Base-by-base conservation (phyloP, 2,113 vertebrate species). In the Coptodon rendalli region DNA sequence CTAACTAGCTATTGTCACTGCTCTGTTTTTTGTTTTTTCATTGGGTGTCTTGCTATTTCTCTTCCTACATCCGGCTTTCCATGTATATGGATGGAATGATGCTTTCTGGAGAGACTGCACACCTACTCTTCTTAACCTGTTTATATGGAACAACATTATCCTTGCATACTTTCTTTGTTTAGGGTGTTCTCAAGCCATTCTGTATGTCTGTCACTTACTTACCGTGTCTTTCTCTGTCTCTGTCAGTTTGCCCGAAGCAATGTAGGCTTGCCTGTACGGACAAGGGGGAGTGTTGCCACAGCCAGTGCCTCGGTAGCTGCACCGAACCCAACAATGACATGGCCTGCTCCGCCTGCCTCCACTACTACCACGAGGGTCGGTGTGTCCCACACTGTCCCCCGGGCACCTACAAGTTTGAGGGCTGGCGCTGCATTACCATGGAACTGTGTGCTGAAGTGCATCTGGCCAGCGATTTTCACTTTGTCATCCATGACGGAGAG, bases 381-480 rank as follows among this genome's bases (percentile, higher is more conserved):
- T 99, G 99, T 12, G 96, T 99, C 89, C 94, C 96, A 13, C 95
- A 95, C 94, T 99, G 99, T 84, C 99, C 98, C 0, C 93, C 95
- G 1, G 97, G 94, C 95, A 99, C 98, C 7, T 99, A 98, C 96
- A 97, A 96, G 91, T 99, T 99, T 0, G 98, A 99, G 93, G 98
- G 98, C 94, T 99, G 98, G 98, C 98, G 98, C 93, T 99, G 99
- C 2, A 98, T 99, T 90, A 98, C 97, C 56, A 96, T 97, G 24
- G 98, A 99, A 52, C 93, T 97, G 80, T 99, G 98, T 29, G 96
- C 98, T 86, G 96, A 96, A 40, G 97, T 98, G 87, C 97, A 97
- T 0, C 95, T 97, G 59, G 93, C 94, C 16, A 96, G 90, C 1
- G 97, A 98, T 6, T 91, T 92, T 0, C 97, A 97, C 91, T 99